Conservation (phyloP, 1,140 invertebrate genomes). For the Caenorhabditis remanei region DNA sequence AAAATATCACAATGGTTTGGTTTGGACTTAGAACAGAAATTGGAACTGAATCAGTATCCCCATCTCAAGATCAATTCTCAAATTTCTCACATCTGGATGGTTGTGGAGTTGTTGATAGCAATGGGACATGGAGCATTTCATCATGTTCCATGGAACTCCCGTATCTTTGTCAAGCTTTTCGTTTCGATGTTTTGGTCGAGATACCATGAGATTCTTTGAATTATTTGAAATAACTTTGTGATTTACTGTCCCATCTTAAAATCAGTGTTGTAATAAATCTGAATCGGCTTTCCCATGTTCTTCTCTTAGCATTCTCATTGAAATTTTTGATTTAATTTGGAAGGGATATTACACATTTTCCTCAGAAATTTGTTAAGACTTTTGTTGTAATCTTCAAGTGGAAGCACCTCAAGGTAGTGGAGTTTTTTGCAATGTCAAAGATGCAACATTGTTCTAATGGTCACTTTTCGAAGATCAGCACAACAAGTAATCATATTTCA, state of each 20-base stretch:
- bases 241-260: too few relatives aligned
- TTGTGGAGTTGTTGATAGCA: conserved; percentile 14
- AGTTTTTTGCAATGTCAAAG: too few relatives aligned
- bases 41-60: not conserved
- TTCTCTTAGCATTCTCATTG: too few relatives aligned
- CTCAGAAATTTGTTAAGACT: not conserved
- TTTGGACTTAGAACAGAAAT: conserved; percentile 15
- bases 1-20: conserved; percentile 31
- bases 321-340: too few relatives aligned
- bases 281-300: too few relatives aligned
- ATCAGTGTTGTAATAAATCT: too few relatives aligned
- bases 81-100: conserved; percentile 6
- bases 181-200: conserved; percentile 1
- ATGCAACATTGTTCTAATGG: too few relatives aligned
- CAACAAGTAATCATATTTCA: not conserved
- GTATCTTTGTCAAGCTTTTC: conserved; percentile 40
- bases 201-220: not conserved
- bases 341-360: not conserved
- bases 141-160: not conserved
- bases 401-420: too few relatives aligned
- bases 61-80: not conserved
- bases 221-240: too few relatives aligned
- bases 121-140: conserved; percentile 10
- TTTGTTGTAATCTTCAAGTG: not conserved
- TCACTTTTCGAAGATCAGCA: not conserved